Evolutionary conservation across 2,797 vertebrate species (phyloP), one percentile per base, ranked within the genome.

Genomic region (Limnodromus scolopaceus): DNA sequence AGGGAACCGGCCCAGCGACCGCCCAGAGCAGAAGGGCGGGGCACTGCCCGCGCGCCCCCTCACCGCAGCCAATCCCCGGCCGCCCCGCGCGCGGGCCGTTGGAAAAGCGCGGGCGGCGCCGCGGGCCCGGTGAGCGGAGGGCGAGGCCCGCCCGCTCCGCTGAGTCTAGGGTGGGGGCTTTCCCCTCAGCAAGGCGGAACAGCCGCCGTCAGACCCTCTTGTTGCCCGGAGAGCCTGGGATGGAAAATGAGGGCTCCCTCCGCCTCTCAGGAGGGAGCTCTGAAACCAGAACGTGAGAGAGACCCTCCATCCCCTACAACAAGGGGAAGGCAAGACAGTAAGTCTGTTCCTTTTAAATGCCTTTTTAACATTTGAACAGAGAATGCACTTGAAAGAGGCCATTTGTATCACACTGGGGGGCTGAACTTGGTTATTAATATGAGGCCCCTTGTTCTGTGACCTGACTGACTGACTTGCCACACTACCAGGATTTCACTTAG

Each of bases 271-370:
- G 38, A 69, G 18, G 19, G 15, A 24, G 12, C 2, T 16, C 13
- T 6, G 6, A 36, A 39, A 7, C 5, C 76, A 43, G 24, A 34
- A 13, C 1, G 0, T 3, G 7, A 30, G 27, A 63, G 11, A 71
- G 16, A 0, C 1, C 10, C 20, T 48, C 15, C 11, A 20, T 16
- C 2, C 11, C 64, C 19, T 14, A 1, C 3, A 0, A 11, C 16
- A 14, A 24, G 3, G 19, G 23, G 23, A 1, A 39, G 17, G 7
- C 1, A 0, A 38, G 22, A 2, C 2, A 54, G 6, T 4, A 39
- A 34, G 34, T 16, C 45, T 8, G 4, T 24, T 32, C 36, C 25
- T 27, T 38, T 58, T 15, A 38, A 46, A 48, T 5, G 3, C 3
- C 23, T 24, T 46, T 46, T 46, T 46, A 14, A 22, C 22, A 20